A percentile compares a stretch with the other conserved stretches of the same genome.
These are phyloP conservation scores for Caenorhabditis sinica DNA, from an alignment of 2,888 invertebrate species.

Conservation along the genomic window DNA sequence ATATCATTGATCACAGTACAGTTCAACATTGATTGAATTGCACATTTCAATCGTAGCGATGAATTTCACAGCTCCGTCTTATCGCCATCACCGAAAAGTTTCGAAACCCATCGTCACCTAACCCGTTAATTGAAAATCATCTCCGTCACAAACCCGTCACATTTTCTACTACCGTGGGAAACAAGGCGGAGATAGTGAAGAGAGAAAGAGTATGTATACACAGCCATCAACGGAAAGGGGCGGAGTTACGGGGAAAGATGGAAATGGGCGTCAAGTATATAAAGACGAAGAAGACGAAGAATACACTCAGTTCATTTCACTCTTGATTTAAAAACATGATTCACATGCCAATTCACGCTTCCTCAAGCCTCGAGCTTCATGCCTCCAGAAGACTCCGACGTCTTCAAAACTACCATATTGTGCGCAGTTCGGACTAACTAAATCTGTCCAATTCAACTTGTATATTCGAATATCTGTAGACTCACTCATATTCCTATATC, in stretches of 20 bases:
- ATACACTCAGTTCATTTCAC: slow-evolving; percentile 1
- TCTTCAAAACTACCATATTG: slow-evolving; percentile 18
- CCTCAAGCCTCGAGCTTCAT: slow-evolving; percentile 43
- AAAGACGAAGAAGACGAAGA: slow-evolving; percentile 18
- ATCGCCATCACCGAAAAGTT: slow-evolving; percentile 40
- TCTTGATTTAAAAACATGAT: slow-evolving; percentile 50
- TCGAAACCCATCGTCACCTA: slow-evolving; percentile 42
- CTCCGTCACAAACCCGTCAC: slow-evolving; percentile 46
- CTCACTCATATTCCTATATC: neutral
- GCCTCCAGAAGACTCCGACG: slow-evolving; percentile 39
- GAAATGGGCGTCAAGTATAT: slow-evolving; percentile 34
- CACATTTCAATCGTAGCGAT: neutral
- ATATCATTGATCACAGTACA: slow-evolving; percentile 51
- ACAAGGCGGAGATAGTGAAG: slow-evolving; percentile 50
- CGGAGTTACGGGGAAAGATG: slow-evolving; percentile 11
- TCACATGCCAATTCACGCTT: slow-evolving; percentile 62
- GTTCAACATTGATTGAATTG: neutral
- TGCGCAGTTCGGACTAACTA: slow-evolving; percentile 4
- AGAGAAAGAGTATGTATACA: slow-evolving; percentile 43
- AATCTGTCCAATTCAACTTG: neutral
- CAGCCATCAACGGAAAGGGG: slow-evolving; percentile 27
- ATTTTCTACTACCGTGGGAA: slow-evolving; percentile 49
- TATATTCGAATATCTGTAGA: slow-evolving; percentile 17
- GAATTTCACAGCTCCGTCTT: slow-evolving; percentile 31
- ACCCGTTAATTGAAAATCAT: slow-evolving; percentile 28